Evolutionary conservation across 1,140 invertebrate genomes (phyloP), one percentile per base, ranked within the genome.

Genomic region (Sinella curviseta): DNA sequence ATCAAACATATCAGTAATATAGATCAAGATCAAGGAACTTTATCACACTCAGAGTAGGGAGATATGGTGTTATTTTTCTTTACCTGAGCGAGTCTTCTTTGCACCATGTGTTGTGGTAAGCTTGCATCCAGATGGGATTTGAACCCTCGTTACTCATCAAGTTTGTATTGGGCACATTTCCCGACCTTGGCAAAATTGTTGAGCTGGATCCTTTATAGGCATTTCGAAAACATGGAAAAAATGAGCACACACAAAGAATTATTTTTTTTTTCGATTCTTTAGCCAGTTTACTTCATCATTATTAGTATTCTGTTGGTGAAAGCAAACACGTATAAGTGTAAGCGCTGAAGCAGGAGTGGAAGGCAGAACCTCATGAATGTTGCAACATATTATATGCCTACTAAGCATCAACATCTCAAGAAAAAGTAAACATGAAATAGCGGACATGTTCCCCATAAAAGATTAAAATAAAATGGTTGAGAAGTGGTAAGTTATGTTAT

Each of bases 71-170:
- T n/a, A n/a, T n/a, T n/a, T n/a, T n/a, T n/a, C n/a, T 48, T 57
- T 89, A 93, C 91, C 91, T 92, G 36, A 90, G 76, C 26, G 86
- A 89, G 26, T 93, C 93, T 93, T 92, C 92, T 87, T 97, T 97
- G 85, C 94, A 96, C 95, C 95, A 97, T 85, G 95, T 94, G 86
- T 97, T 97, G 87, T 96, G 94, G 85, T 96, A 97, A 8, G 94
- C 94, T 84, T 95, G 94, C 87, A 97, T 91, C 95, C 95, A 97
- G 83, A 97, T 97, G 0, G 96, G 95, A 89, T 97, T 97, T 12
- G 94, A 96, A 36, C 95, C 96, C 87, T 97, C 95, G 3, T 94
- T 92, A 84, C 94, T 96, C 86, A 97, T 95, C 85, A 95, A 95
- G 86, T 97, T 97, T 1, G 96, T 97, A 85, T 97, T 97, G 0